Evolutionary conservation across 1,140 invertebrate species (phyloP), one percentile per base, ranked within the genome.

Genomic region (Adoxophyes honmai): DNA sequence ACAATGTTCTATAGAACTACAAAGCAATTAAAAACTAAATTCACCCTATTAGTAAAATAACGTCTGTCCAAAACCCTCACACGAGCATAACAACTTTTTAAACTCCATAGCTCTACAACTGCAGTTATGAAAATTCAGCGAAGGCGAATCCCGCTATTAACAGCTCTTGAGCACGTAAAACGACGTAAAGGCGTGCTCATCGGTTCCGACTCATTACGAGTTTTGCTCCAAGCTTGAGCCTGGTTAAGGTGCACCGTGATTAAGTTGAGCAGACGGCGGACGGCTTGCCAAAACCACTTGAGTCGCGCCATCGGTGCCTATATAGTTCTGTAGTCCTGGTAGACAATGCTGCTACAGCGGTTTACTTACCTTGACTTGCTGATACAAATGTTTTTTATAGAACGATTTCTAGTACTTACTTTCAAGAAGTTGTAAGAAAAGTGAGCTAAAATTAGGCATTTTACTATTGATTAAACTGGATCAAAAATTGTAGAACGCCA

Each of bases 241-340:
- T 62, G 71, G 64, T 73, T 75, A 79, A 79, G 76, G 75, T 78
- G 73, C 69, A 62, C 65, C 65, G 67, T 80, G 75, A 81, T 78
- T 81, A 81, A 79, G 71, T 62, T 59, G 64, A 79, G 67, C 75
- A 74, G 70, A 74, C 71, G 73, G 66, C 64, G 62, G 55, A 64
- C 65, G 73, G 69, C 69, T 70, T 76, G 78, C 81, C 80, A 85
- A 78, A 80, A 78, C 72, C 75, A 78, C 80, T 83, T 77, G 56
- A 81, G 67, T 6, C 21, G 21, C 21, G 21, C 71, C 69, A 68
- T 66, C 62, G 61, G 60, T 67, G 60, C 61, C 63, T 28, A 28
- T 28, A 28, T 28, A 28, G 52, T 53, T 53, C 15, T 1, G 33
- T 53, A 16, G 52, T n/a, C n/a, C 5, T 53, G 33, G 8, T 53